A percentile compares a stretch with the other conserved stretches of the same genome.
Conservation (phyloP, 1,140 invertebrate genomes). For the Liolophura sinensis region DNA sequence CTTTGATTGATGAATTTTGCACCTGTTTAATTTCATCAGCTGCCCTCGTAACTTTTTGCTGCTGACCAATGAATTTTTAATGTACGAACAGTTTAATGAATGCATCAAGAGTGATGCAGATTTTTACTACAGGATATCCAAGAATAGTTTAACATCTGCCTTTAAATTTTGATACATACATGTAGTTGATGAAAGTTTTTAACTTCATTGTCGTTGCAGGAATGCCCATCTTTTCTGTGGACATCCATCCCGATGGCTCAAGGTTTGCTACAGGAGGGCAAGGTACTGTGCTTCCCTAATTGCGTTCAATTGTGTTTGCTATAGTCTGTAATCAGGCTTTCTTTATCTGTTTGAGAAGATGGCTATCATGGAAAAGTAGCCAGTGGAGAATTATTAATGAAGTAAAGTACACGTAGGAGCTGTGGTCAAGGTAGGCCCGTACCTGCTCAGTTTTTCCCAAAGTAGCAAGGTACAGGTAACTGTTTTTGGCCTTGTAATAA, state of each 20-base stretch:
- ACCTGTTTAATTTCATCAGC: too few relatives aligned
- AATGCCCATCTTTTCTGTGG: slow-evolving; percentile 94
- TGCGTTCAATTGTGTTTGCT: background rate
- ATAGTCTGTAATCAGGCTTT: slow-evolving; percentile 8
- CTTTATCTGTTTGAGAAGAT: slow-evolving; percentile 11
- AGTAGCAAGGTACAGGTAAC: too few relatives aligned
- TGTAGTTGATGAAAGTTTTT: slow-evolving; percentile 14
- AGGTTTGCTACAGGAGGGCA: slow-evolving; percentile 82
- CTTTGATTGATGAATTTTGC: too few relatives aligned
- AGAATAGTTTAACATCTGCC: background rate
- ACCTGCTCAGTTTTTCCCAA: background rate
- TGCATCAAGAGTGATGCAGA: slow-evolving; percentile 12
- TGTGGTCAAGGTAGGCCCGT: background rate
- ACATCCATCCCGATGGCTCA: slow-evolving; percentile 92
- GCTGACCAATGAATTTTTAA: too few relatives aligned
- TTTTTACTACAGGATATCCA: slow-evolving; percentile 9
- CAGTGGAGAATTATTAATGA: slow-evolving; percentile 3
- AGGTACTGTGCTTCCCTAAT: slow-evolving; percentile 62
- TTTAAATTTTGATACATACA: slow-evolving; percentile 4
- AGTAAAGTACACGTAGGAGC: slow-evolving; percentile 1
- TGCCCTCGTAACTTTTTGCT: too few relatives aligned
- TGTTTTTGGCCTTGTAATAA: too few relatives aligned
- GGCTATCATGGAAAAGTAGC: slow-evolving; percentile 4
- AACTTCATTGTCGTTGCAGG: slow-evolving; percentile 70
- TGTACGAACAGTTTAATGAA: too few relatives aligned